These are phyloP conservation scores for Cisticola juncidis DNA, from an alignment of 2,113 vertebrate genomes.

Conservation along the genomic window DNA sequence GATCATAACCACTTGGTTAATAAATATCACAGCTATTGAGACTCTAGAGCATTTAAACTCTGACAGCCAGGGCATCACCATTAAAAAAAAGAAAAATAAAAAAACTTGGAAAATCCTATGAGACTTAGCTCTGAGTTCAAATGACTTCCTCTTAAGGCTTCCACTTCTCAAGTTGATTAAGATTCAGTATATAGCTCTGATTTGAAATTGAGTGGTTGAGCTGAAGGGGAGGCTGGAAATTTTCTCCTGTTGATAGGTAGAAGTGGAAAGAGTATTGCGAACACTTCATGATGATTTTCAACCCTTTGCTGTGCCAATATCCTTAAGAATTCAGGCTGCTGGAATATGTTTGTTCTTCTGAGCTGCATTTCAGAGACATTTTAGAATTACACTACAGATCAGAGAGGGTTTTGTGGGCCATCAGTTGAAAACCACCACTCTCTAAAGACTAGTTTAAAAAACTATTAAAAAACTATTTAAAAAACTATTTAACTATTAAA, in stretches of 20 bases:
- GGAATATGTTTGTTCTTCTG: background rate
- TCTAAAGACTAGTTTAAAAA: background rate
- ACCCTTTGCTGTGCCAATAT: background rate
- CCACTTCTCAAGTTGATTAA: conserved; percentile 9
- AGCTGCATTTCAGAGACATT: background rate
- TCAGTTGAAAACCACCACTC: background rate
- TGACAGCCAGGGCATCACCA: background rate
- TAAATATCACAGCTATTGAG: conserved; percentile 38
- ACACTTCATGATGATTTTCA: background rate
- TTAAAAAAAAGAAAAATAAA: background rate
- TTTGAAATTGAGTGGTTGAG: background rate
- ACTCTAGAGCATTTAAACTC: conserved; percentile 20
- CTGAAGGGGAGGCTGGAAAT: background rate
- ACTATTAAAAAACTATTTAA: no score
- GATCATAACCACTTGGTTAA: conserved; percentile 50
- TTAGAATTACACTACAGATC: background rate
- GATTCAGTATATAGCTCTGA: background rate
- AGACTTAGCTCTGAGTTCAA: background rate
- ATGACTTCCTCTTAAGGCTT: conserved; percentile 3
- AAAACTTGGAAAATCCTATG: background rate
- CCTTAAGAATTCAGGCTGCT: background rate
- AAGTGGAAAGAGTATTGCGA: background rate
- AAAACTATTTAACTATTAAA: no score
- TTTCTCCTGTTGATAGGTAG: conserved; percentile 17
- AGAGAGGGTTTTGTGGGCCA: background rate